phyloP scores from a whole-genome alignment of 2,888 invertebrate species.

The Netelia fuscicornis region DNA sequence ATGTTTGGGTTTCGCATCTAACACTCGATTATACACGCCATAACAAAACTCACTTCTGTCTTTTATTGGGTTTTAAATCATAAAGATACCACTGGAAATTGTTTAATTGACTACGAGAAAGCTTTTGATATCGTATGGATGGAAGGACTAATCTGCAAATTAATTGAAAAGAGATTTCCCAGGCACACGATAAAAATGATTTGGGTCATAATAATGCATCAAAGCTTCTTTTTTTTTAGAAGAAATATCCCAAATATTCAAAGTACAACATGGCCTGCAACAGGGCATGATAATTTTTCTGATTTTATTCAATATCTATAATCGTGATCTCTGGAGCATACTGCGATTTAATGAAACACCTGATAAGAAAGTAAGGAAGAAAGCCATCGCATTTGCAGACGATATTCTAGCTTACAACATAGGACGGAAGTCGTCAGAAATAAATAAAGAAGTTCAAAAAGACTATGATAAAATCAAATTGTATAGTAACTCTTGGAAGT shows the following conservation, averaged over 20 bases:
- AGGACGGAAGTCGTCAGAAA: conserved; percentile 2
- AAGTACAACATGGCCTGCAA: conserved; percentile 66
- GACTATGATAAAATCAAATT: conserved; percentile 57
- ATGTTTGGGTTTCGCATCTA: no score
- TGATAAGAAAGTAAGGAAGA: conserved; percentile 12
- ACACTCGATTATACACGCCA: no score
- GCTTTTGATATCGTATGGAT: no score
- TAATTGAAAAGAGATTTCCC: no score
- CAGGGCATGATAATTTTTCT: conserved; percentile 67
- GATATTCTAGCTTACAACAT: conserved; percentile 42
- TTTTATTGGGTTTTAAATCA: no score
- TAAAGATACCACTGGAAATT: no score
- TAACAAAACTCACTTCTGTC: no score
- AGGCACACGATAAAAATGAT: conserved; percentile 66
- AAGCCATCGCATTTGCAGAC: conserved; percentile 48
- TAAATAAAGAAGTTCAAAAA: conserved; percentile 56
- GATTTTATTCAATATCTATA: conserved; percentile 64
- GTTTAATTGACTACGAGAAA: no score
- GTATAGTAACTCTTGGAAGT: conserved; percentile 66
- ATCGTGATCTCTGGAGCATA: conserved; percentile 37
- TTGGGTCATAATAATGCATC: conserved; percentile 62
- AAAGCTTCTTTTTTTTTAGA: conserved; percentile 23
- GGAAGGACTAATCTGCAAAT: no score
- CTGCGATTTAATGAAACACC: conserved; percentile 47
- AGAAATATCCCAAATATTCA: conserved; percentile 42